Evolutionary conservation across 2,888 invertebrate species (phyloP).

Genomic region (Volucella inanis): DNA sequence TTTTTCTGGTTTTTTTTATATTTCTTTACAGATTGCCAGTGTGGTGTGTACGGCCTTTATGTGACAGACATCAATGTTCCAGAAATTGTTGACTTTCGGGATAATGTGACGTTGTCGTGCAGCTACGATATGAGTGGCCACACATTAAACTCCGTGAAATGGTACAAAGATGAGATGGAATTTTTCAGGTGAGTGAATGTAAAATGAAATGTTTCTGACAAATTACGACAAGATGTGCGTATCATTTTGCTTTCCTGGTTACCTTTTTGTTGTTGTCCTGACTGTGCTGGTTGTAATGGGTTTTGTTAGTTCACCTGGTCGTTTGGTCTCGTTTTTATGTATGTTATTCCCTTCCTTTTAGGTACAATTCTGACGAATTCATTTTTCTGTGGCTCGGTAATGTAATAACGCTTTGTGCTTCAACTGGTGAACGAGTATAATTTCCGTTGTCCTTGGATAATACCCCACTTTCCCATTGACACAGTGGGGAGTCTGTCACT

Average conservation of each 20-base stretch:
- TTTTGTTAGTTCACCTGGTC: slow-evolving; percentile 13
- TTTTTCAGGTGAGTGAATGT: slow-evolving; percentile 83
- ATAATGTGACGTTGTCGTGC: slow-evolving; percentile 83
- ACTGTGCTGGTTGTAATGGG: not conserved
- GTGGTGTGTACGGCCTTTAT: slow-evolving; percentile 78
- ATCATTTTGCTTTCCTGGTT: slow-evolving; percentile 4
- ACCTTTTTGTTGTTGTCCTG: too few species aligned
- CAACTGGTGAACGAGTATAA: slow-evolving; percentile 36
- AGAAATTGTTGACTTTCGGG: slow-evolving; percentile 84
- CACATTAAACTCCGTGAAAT: slow-evolving; percentile 84
- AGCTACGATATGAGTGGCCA: slow-evolving; percentile 84
- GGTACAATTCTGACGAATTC: not conserved
- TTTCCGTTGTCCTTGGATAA: slow-evolving; percentile 43
- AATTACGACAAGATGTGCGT: slow-evolving; percentile 47
- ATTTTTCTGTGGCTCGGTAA: slow-evolving; percentile 20
- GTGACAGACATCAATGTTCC: slow-evolving; percentile 84
- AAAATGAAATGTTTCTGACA: slow-evolving; percentile 51
- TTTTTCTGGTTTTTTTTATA: slow-evolving; percentile 23
- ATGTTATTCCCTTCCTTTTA: not conserved
- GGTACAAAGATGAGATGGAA: slow-evolving; percentile 84
- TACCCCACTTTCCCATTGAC: not conserved
- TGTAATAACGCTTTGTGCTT: slow-evolving; percentile 35
- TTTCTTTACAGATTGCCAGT: slow-evolving; percentile 78
- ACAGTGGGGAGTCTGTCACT: slow-evolving; percentile 21
- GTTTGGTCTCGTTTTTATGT: slow-evolving; percentile 4